These are phyloP conservation scores for Montipora capricornis DNA, from an alignment of 64 coral and sea anemone species.

Conservation along the genomic window DNA sequence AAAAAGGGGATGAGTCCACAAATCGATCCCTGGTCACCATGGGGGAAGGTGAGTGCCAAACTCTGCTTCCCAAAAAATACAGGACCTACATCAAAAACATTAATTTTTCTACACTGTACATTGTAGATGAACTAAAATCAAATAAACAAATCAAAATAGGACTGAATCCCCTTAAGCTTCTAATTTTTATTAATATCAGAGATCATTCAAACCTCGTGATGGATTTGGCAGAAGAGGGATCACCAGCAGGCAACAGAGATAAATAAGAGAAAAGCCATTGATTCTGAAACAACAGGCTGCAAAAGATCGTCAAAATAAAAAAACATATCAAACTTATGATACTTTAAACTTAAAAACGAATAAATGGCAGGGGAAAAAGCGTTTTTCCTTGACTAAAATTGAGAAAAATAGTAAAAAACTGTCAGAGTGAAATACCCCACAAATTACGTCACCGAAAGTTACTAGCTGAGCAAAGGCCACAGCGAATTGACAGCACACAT, in stretches of 20 bases:
- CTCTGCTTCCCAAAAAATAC: too few relatives aligned
- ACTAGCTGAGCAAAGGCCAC: too few relatives aligned
- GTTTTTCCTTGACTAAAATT: too few relatives aligned
- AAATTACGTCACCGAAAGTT: constrained; percentile 45
- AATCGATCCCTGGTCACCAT: too few relatives aligned
- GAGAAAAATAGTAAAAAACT: too few relatives aligned
- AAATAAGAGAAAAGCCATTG: constrained; percentile 97
- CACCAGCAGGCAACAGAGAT: constrained; percentile 91
- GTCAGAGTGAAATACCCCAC: constrained; percentile 5
- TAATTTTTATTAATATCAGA: not conserved
- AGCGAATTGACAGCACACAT: not conserved
- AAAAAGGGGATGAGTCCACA: too few relatives aligned
- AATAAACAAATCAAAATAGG: too few relatives aligned
- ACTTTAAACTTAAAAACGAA: not conserved
- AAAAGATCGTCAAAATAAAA: constrained; percentile 14
- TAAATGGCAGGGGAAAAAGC: too few relatives aligned
- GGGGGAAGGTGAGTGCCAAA: too few relatives aligned
- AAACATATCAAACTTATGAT: not conserved
- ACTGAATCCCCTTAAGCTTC: not conserved
- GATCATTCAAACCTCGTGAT: constrained; percentile 53
- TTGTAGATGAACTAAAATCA: too few relatives aligned
- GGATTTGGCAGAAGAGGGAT: constrained; percentile 95
- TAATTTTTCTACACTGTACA: too few relatives aligned
- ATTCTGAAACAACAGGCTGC: constrained; percentile 89
- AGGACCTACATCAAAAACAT: too few relatives aligned